Evolutionary conservation across 2,888 invertebrate genomes (phyloP), one percentile per base, ranked within the genome.

Genomic region (Microctonus aethiopoides): DNA sequence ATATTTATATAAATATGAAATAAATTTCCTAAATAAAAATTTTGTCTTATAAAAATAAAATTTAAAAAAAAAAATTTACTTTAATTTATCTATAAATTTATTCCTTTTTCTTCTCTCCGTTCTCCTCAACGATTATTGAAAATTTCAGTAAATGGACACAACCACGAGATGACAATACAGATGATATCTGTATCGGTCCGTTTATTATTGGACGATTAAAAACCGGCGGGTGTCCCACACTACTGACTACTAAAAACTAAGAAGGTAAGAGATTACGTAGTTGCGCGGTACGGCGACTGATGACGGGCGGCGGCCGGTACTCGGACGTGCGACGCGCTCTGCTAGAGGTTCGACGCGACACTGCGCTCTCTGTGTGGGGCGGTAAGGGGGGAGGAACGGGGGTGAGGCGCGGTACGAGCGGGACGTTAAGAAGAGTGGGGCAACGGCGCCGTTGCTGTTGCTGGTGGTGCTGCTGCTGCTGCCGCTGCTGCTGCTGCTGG

Each of bases 321-420:
- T 84, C 82, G 81, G 81, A 84, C 84, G 82, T 84, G 80, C 85
- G 86, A 86, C 85, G 85, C 86, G 85, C 84, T 85, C 85, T 83
- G 84, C 83, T 82, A 85, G 86, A 86, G 81, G 85, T 86, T 85
- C 85, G 80, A 84, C 86, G 86, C 86, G 86, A 86, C 84, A 86
- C 86, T 86, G 86, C 83, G 83, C 84, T 84, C 81, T 79, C 76
- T 74, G 78, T 75, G 81, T 78, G 84, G 84, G 84, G 84, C 77
- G 80, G 78, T 79, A 83, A 76, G 75, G 68, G 75, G 70, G 52
- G 64, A n/a, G n/a, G n/a, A n/a, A n/a, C n/a, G n/a, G n/a, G n/a
- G n/a, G n/a, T 71, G 51, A 61, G 68, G 74, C 64, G 71, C 64
- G 67, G 68, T 60, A 67, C 56, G 32, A 62, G 68, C 59, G 66